Conservation (phyloP, 1,140 invertebrate genomes). For the Drosophila melanica region DNA sequence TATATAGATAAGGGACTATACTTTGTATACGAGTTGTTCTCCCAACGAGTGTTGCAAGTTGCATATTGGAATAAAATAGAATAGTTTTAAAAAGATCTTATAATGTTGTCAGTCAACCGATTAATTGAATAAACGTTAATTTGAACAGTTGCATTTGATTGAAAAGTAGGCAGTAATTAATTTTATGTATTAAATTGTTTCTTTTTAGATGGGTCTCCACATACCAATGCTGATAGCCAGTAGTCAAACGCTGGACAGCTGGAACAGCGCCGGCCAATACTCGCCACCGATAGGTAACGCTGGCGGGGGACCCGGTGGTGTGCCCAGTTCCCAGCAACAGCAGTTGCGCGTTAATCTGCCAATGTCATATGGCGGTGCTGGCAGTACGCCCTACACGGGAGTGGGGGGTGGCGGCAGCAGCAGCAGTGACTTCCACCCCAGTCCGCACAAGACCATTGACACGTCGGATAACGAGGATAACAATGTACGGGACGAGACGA, state of each 20-base stretch:
- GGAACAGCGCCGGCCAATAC: conserved; percentile 76
- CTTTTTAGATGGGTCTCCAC: conserved; percentile 77
- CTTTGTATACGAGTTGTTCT: too few relatives aligned
- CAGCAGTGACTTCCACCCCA: conserved; percentile 73
- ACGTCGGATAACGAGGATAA: conserved; percentile 80
- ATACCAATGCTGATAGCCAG: conserved; percentile 80
- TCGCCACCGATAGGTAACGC: conserved; percentile 69
- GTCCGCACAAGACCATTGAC: conserved; percentile 79
- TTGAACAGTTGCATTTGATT: conserved; percentile 13
- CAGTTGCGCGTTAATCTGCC: conserved; percentile 59
- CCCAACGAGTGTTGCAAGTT: too few relatives aligned
- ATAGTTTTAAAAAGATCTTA: too few relatives aligned
- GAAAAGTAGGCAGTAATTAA: conserved; percentile 4
- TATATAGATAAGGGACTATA: too few relatives aligned
- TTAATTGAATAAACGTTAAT: conserved; percentile 22
- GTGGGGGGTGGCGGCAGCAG: conserved; percentile 68
- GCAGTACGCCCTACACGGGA: conserved; percentile 8
- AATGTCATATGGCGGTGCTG: conserved; percentile 39
- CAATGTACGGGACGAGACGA: conserved; percentile 65
- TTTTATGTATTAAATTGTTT: conserved; percentile 3
- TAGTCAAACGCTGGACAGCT: conserved; percentile 70
- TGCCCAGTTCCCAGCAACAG: conserved; percentile 11
- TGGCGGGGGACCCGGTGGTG: conserved; percentile 39
- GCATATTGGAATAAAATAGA: too few relatives aligned
- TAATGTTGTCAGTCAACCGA: too few relatives aligned